Base-by-base conservation (phyloP, 2,113 vertebrate genomes). In the Seriola aureovittata region DNA sequence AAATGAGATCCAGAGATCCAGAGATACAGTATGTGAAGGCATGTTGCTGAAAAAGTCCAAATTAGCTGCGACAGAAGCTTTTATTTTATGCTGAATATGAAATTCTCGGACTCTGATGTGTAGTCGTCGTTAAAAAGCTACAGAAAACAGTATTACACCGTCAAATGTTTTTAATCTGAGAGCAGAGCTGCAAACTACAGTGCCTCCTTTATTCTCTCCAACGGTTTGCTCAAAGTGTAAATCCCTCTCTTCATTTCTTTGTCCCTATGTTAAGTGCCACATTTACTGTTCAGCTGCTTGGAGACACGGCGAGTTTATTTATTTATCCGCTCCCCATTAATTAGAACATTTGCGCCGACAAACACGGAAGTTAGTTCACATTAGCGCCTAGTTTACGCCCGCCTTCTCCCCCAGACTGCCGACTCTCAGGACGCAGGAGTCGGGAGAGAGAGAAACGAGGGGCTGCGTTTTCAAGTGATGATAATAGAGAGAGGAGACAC, bases 361-460 rank as follows among this genome's bases (percentile, higher is more conserved):
- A 92, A 94, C 85, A n/a, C 50, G 88, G 92, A 94, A 94, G 92
- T 72, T 74, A 52, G 87, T 64, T 67, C 60, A 74, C 91, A 88
- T 94, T 93, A 94, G 94, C 91, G 89, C 92, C 92, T 89, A 57
- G 89, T 93, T 93, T 89, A 25, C 93, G 86, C 86, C 92, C 92
- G 40, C 66, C 64, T 59, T 88, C 91, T 87, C 91, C 91, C 88
- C 91, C 82, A 38, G 86, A 87, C 88, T 83, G 72, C 46, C 17
- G 13, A 32, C 75, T 80, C 71, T 32, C 42, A 42, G 77, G 82
- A 74, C 29, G 83, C 60, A 54, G 52, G 25, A 74, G 80, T 54
- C 55, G 11, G 34, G 14, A 17, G 23, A 16, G 21, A 8, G 42
- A 25, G 16, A 57, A 67, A 3, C 34, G 7, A 65, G 29, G 29